phyloP scores from a whole-genome alignment of 2,113 vertebrate species.

The Crotalus horridus region DNA sequence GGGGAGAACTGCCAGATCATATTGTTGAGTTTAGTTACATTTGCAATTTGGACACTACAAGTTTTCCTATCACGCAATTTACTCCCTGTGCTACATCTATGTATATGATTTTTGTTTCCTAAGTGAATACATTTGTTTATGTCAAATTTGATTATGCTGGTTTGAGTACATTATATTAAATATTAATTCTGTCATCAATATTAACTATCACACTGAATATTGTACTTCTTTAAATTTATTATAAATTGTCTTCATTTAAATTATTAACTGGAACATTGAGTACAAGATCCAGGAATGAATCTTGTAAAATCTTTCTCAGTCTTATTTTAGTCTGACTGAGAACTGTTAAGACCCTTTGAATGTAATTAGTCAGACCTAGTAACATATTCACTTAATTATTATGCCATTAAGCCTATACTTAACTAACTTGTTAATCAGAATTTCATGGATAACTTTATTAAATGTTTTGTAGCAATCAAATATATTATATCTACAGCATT shows the following conservation, averaged over 20 bases:
- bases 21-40: background rate
- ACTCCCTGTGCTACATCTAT: background rate
- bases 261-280: background rate
- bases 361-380: background rate
- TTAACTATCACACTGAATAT: background rate
- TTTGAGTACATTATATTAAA: background rate
- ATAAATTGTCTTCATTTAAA: background rate
- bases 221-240: background rate
- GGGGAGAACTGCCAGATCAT: background rate
- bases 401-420: background rate
- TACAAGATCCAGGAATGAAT: background rate
- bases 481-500: background rate
- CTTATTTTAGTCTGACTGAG: background rate
- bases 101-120: background rate
- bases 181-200: background rate
- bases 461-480: background rate
- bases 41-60: background rate
- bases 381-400: background rate
- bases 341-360: background rate
- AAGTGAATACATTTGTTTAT: background rate
- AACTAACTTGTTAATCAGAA: background rate
- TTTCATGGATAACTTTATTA: background rate
- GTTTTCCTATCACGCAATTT: background rate
- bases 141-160: background rate
- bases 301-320: background rate